A percentile compares a stretch with the other conserved stretches of the same genome.
Evolutionary conservation across 2,888 invertebrate genomes (phyloP).

Genomic region (Rhagophthalmus giganteus): DNA sequence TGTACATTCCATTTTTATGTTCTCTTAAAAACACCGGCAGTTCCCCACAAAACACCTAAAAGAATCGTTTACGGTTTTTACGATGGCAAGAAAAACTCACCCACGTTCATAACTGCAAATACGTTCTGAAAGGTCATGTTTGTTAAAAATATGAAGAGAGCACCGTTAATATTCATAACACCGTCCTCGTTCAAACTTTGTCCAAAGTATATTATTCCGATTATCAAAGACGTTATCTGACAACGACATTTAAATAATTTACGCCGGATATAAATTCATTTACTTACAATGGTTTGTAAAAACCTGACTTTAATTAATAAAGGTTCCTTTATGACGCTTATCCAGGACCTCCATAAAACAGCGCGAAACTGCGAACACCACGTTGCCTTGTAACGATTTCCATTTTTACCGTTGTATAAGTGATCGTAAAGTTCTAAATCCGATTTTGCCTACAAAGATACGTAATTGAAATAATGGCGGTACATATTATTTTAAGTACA

Average conservation of each 20-base stretch:
- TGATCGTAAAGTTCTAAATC: constrained; percentile 41
- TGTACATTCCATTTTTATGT: constrained; percentile 86
- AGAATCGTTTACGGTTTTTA: constrained; percentile 14
- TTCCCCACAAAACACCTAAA: constrained; percentile 86
- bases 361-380: constrained; percentile 89
- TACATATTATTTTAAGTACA: no score
- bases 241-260: constrained; percentile 12
- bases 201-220: constrained; percentile 85
- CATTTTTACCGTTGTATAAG: constrained; percentile 37
- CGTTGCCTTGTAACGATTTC: constrained; percentile 74
- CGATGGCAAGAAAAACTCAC: constrained; percentile 48
- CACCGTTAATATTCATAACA: constrained; percentile 93
- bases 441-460: constrained; percentile 32
- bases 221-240: constrained; percentile 85
- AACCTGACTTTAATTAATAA: constrained; percentile 86
- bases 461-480: background rate
- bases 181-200: constrained; percentile 83
- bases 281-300: constrained; percentile 86
- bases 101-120: constrained; percentile 92
- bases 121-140: constrained; percentile 94
- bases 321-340: constrained; percentile 87
- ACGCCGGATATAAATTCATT: no score
- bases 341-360: constrained; percentile 88
- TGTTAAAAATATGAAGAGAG: constrained; percentile 84
- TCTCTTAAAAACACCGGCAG: constrained; percentile 88